phyloP scores from a whole-genome alignment of 2,888 invertebrate species.

The Pherbina coryleti region DNA sequence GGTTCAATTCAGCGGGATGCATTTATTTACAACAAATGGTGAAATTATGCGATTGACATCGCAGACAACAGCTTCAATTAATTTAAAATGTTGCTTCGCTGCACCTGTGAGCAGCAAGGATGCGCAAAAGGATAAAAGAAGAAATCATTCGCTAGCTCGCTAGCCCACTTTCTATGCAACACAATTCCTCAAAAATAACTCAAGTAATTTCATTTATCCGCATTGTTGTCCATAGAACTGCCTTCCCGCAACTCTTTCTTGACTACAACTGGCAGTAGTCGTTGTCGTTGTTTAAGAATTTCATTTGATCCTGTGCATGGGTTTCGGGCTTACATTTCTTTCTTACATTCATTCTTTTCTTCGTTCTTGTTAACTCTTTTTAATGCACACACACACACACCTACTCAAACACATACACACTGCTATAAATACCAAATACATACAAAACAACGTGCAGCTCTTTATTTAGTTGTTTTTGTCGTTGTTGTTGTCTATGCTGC shows the following conservation, averaged over 20 bases:
- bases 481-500: conserved; percentile 4
- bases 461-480: conserved; percentile 11
- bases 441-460: not conserved
- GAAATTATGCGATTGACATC: too few species aligned
- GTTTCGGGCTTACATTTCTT: not conserved
- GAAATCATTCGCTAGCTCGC: too few species aligned
- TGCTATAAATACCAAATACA: not conserved
- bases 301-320: conserved; percentile 21
- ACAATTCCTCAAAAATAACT: conserved; percentile 12
- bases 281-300: conserved; percentile 12
- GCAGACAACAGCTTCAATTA: not conserved
- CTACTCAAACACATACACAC: not conserved
- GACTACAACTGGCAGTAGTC: not conserved
- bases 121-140: too few species aligned
- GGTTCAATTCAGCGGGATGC: too few species aligned
- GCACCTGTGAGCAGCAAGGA: not conserved
- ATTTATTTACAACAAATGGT: too few species aligned
- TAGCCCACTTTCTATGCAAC: not conserved
- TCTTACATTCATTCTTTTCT: conserved; percentile 4
- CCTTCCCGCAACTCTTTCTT: not conserved
- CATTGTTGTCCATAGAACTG: conserved; percentile 4
- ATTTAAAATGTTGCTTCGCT: not conserved
- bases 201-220: conserved; percentile 19
- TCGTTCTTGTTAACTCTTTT: conserved; percentile 6
- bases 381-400: too few species aligned